A percentile compares a stretch with the other conserved stretches of the same genome.
phyloP scores from a whole-genome alignment of 2,113 vertebrate genomes.

The Eurystomus gularis region DNA sequence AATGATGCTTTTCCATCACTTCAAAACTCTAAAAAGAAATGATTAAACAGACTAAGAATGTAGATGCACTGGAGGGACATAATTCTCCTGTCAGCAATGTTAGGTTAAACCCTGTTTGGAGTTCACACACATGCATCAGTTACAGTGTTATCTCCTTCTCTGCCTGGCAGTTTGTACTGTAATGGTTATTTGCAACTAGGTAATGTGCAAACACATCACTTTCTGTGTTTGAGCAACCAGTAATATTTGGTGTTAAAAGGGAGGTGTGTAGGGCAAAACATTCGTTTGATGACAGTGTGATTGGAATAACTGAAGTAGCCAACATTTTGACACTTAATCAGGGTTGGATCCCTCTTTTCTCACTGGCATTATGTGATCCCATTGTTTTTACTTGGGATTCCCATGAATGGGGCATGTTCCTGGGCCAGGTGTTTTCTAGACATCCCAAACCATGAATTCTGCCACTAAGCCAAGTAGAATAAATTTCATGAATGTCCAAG shows the following conservation, averaged over 20 bases:
- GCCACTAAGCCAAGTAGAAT: not conserved
- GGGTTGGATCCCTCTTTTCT: constrained; percentile 3
- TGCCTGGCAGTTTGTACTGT: constrained; percentile 3
- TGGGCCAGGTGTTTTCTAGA: constrained; percentile 12
- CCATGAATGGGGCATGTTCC: not conserved
- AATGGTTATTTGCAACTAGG: constrained; percentile 6
- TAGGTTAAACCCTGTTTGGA: constrained; percentile 49
- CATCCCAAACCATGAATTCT: constrained; percentile 7
- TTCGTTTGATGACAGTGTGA: not conserved
- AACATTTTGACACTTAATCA: not conserved
- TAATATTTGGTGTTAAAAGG: constrained; percentile 21
- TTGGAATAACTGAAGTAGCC: not conserved
- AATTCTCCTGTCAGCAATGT: constrained; percentile 20
- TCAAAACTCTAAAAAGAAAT: constrained; percentile 20
- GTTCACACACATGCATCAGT: constrained; percentile 23
- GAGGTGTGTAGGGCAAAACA: not conserved
- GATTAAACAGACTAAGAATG: constrained; percentile 31
- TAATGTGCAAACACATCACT: not conserved
- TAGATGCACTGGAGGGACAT: constrained; percentile 30
- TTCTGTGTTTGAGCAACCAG: not conserved
- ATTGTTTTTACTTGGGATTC: constrained; percentile 9
- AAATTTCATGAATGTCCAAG: constrained; percentile 26
- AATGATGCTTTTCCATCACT: not conserved
- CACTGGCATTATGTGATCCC: not conserved
- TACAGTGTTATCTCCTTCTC: constrained; percentile 30